Conservation (phyloP, 2,797 vertebrate species). For the Coccyzus lansbergi region DNA sequence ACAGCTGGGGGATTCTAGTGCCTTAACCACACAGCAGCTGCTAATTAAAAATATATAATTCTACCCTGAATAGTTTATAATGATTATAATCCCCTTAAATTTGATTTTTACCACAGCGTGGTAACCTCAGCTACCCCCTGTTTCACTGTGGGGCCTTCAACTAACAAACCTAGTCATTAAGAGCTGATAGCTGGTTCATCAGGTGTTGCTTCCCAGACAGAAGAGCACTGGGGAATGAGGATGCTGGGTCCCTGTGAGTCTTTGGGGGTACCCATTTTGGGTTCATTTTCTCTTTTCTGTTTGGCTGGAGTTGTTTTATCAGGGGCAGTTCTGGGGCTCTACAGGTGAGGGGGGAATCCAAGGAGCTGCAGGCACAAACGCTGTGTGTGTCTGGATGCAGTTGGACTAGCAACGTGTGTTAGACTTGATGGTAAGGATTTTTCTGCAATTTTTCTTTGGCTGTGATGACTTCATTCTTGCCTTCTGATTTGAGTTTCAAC, state of each 20-base stretch:
- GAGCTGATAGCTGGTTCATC: slow-evolving; percentile 22
- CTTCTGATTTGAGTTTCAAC: neutral
- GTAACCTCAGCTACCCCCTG: slow-evolving; percentile 35
- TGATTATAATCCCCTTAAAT: slow-evolving; percentile 57
- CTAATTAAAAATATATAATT: slow-evolving; percentile 73
- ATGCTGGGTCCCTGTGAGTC: fast-evolving
- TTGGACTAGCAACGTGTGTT: neutral
- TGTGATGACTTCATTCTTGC: neutral
- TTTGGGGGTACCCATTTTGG: neutral
- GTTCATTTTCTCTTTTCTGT: neutral
- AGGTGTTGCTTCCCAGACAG: neutral
- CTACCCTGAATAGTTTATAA: slow-evolving; percentile 55
- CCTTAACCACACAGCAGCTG: slow-evolving; percentile 63
- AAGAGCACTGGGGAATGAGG: neutral
- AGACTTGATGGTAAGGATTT: neutral
- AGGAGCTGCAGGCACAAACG: neutral
- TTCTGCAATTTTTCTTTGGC: neutral
- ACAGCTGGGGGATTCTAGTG: slow-evolving; percentile 50
- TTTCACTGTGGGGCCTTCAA: slow-evolving; percentile 16
- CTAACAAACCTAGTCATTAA: neutral
- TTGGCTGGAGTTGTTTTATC: neutral
- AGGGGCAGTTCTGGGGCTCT: neutral
- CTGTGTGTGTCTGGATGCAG: fast-evolving
- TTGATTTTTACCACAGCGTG: slow-evolving; percentile 36
- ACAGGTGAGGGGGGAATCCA: neutral